Base-by-base conservation (phyloP, 2,888 invertebrate species). In the Oxytorus armatus region DNA sequence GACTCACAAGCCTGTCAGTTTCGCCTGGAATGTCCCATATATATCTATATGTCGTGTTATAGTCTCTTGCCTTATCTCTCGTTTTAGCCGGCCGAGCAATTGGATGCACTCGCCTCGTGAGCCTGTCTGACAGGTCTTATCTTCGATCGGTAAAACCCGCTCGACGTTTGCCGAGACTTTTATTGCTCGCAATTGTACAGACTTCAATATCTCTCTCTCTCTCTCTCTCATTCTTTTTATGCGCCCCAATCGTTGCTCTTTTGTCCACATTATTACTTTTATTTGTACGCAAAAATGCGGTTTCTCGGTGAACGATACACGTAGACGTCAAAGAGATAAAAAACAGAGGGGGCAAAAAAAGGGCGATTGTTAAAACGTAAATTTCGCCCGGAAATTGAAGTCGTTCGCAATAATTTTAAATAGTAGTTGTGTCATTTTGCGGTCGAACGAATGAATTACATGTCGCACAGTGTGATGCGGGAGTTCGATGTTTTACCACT, bases 71-170 rank as follows among this genome's bases (percentile, higher is more conserved):
- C 80, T 84, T 81, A 84, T 84, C 84, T 81, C 59, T 39, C 74
- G 78, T 79, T 84, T 82, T 80, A 74, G 78, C 75, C 55, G 53
- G 18, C 69, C 55, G 42, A 75, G 55, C 74, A 81, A 84, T 83
- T 83, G 84, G 83, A 83, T 84, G 81, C 78, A 80, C 77, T 76
- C 63, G 74, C 25, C 65, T 55, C 74, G 76, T 72, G 77, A 63
- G 61, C 55, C 65, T 65, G 16, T 79, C 81, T 78, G 81, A 78
- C 80, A 75, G 80, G 73, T 80, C 80, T 82, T 83, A 84, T 84
- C 83, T 77, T 55, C 49, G 63, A 77, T 77, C 83, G 65, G 47
- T 65, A 73, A 74, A 74, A 82, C 49, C n/a, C 68, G 77, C 68
- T 44, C 77, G 75, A 77, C 78, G 79, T 39, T 65, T 65, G 63